Evolutionary conservation across 92 coral and sea anemone species (phyloP).

Genomic region (Bergia sp.): DNA sequence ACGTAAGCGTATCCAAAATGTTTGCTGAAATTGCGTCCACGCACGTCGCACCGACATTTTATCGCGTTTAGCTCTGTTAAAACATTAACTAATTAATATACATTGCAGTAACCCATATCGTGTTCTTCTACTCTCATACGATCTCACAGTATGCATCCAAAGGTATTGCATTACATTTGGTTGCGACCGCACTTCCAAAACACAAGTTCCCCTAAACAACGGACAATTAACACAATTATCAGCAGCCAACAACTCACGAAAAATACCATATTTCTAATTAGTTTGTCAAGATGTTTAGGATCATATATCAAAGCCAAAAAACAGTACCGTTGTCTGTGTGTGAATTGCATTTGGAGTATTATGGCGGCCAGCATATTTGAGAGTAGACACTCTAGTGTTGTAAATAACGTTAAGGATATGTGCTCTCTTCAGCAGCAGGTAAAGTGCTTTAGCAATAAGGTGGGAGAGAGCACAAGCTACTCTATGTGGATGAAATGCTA

Average conservation of each 20-base stretch:
- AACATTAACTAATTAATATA: background rate
- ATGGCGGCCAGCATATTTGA: conserved; percentile 9
- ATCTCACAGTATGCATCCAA: background rate
- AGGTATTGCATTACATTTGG: conserved; percentile 11
- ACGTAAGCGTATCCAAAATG: conserved; percentile 41
- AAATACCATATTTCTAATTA: conserved; percentile 44
- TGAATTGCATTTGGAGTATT: conserved; percentile 21
- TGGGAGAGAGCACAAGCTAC: background rate
- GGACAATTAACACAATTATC: conserved; percentile 53
- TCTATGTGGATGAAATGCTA: conserved; percentile 9
- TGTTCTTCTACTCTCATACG: background rate
- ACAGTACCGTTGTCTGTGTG: background rate
- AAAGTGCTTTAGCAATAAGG: conserved; percentile 19
- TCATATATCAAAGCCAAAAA: conserved; percentile 46
- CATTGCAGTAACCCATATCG: background rate
- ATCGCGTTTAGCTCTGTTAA: background rate
- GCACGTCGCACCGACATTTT: background rate
- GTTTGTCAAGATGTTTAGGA: conserved; percentile 30
- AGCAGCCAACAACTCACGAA: conserved; percentile 20
- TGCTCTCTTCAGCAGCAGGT: conserved; percentile 29
- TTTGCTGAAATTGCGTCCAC: conserved; percentile 15
- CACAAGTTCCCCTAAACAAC: conserved; percentile 96
- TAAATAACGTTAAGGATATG: conserved; percentile 3
- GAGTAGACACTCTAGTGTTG: background rate
- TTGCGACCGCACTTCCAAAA: conserved; percentile 43